Evolutionary conservation across 2,113 vertebrate genomes (phyloP).

Genomic region (Ahaetulla prasina): DNA sequence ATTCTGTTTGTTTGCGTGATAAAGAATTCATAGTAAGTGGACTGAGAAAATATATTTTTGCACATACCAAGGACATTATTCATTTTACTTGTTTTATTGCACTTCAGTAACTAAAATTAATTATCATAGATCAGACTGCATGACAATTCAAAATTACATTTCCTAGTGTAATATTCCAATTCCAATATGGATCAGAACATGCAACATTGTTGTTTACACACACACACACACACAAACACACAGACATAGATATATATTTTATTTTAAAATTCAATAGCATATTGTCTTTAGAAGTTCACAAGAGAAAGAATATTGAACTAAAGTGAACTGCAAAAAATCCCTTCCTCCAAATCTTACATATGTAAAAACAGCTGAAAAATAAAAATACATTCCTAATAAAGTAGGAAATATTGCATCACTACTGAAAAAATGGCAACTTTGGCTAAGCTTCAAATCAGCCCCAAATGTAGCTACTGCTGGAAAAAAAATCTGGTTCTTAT

Average conservation of each 20-base stretch:
- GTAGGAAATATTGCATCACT: not conserved
- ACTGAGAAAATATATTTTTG: not conserved
- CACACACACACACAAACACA: too few species aligned
- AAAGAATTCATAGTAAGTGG: not conserved
- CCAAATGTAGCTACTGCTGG: not conserved
- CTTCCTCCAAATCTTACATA: not conserved
- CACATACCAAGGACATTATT: not conserved
- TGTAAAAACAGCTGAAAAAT: not conserved
- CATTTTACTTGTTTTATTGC: not conserved
- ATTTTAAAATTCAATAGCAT: not conserved
- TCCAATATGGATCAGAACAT: not conserved
- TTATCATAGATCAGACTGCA: not conserved
- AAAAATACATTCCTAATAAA: not conserved
- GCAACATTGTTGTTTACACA: not conserved
- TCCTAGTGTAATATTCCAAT: not conserved
- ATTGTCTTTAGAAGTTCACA: not conserved
- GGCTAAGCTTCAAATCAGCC: not conserved
- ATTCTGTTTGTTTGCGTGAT: not conserved
- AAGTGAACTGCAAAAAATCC: not conserved
- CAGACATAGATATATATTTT: too few species aligned
- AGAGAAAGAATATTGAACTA: not conserved
- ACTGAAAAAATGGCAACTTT: not conserved
- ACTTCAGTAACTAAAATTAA: not conserved
- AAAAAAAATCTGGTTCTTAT: not conserved
- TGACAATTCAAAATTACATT: not conserved